Evolutionary conservation across 2,113 vertebrate genomes (phyloP).

Genomic region (Mustelus asterias): DNA sequence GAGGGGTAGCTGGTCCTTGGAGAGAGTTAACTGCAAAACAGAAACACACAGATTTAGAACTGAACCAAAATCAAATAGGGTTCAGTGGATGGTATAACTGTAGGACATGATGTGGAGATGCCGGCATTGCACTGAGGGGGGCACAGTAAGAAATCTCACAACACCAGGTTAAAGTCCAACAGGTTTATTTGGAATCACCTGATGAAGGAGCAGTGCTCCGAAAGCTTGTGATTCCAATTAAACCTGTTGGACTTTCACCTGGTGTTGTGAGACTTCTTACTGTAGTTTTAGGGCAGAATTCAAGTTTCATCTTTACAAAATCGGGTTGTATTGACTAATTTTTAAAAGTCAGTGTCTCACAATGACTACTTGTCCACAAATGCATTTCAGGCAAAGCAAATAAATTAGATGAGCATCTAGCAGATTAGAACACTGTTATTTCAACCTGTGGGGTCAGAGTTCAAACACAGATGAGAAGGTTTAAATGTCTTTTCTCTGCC

Average conservation of each 20-base stretch:
- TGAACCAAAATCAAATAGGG: background rate
- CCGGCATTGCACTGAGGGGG: too few species aligned
- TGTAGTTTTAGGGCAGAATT: background rate
- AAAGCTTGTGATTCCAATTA: too few species aligned
- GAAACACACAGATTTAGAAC: background rate
- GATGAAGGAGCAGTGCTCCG: too few species aligned
- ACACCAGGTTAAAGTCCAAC: too few species aligned
- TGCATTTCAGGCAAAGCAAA: background rate
- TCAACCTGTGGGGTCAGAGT: background rate
- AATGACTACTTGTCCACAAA: background rate
- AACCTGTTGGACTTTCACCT: too few species aligned
- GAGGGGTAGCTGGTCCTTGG: conserved; percentile 50
- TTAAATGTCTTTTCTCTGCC: background rate
- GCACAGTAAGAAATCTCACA: too few species aligned
- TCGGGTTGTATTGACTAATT: background rate
- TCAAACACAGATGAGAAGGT: background rate
- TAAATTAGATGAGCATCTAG: background rate
- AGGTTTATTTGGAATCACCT: too few species aligned
- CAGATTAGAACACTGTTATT: background rate
- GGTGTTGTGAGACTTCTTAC: too few species aligned
- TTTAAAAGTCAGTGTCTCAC: background rate
- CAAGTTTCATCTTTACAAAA: background rate
- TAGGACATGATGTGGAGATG: too few species aligned
- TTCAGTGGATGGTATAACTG: background rate
- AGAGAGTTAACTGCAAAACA: conserved; percentile 51